These are phyloP conservation scores for Emys orbicularis DNA, from an alignment of 2,797 vertebrate species.

Conservation along the genomic window DNA sequence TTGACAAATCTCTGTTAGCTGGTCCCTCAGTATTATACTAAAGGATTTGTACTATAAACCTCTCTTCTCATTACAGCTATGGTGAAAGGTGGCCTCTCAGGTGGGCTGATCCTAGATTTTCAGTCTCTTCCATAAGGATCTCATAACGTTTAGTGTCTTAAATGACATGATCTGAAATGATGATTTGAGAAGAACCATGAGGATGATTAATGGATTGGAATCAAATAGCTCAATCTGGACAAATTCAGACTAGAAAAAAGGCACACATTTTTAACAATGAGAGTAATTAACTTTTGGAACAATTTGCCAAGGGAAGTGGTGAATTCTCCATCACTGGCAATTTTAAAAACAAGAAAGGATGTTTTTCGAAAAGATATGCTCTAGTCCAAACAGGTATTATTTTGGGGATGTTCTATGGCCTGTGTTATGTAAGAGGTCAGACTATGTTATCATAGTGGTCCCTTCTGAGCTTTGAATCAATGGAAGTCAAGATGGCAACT, in stretches of 20 bases:
- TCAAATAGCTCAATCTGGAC: neutral
- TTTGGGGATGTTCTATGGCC: neutral
- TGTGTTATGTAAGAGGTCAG: neutral
- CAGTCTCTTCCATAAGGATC: too few relatives aligned
- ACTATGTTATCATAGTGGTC: neutral
- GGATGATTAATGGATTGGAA: neutral
- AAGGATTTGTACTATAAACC: too few relatives aligned
- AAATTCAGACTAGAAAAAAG: neutral
- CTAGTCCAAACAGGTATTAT: neutral
- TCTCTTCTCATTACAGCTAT: too few relatives aligned
- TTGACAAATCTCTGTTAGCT: too few relatives aligned
- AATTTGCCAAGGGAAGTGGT: neutral
- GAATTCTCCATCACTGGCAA: neutral
- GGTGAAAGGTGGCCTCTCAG: too few relatives aligned
- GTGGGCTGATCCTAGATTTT: too few relatives aligned
- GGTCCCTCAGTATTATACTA: too few relatives aligned
- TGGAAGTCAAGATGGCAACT: neutral
- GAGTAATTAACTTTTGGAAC: neutral
- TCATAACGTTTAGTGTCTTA: neutral
- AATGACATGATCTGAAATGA: neutral
- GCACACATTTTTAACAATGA: neutral
- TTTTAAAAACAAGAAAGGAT: neutral
- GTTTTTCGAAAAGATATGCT: neutral
- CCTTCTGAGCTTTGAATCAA: neutral
- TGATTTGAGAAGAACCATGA: neutral